Percentiles rank a stretch among this genome's conserved stretches.
phyloP scores from a whole-genome alignment of 2,113 vertebrate species.

The Canis aureus region DNA sequence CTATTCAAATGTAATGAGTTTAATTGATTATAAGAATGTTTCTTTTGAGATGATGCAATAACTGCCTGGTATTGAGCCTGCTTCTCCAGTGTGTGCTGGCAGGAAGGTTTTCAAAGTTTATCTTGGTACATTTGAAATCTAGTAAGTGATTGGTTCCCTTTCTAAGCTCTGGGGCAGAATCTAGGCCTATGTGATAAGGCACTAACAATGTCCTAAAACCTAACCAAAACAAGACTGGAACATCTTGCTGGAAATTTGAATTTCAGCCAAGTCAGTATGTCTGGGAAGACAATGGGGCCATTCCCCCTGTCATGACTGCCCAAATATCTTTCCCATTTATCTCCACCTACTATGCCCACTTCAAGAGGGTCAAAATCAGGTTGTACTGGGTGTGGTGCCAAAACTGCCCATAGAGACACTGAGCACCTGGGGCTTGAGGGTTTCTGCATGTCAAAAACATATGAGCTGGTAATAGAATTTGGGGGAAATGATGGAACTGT shows the following conservation, averaged over 20 bases:
- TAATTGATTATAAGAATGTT: conserved; percentile 63
- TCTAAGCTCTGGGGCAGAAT: conserved; percentile 15
- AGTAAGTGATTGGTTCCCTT: background rate
- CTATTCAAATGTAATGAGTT: conserved; percentile 64
- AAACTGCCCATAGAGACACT: background rate
- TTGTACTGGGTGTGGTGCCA: background rate
- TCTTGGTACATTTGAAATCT: conserved; percentile 52
- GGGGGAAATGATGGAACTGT: background rate
- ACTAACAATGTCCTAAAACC: conserved; percentile 4
- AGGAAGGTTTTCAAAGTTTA: conserved; percentile 59
- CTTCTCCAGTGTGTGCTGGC: background rate
- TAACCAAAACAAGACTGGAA: background rate
- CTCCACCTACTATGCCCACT: background rate
- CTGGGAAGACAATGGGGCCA: background rate
- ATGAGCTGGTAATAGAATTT: background rate
- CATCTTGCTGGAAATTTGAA: conserved; percentile 18
- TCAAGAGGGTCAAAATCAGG: background rate
- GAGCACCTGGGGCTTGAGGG: background rate
- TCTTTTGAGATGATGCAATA: conserved; percentile 66
- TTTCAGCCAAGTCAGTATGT: background rate
- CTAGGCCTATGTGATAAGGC: background rate
- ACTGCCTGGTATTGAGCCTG: conserved; percentile 23
- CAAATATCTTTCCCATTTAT: background rate
- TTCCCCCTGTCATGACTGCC: background rate
- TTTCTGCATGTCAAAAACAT: background rate